Evolutionary conservation across 2,888 invertebrate species (phyloP).

Genomic region (Pseudococcus longispinus): DNA sequence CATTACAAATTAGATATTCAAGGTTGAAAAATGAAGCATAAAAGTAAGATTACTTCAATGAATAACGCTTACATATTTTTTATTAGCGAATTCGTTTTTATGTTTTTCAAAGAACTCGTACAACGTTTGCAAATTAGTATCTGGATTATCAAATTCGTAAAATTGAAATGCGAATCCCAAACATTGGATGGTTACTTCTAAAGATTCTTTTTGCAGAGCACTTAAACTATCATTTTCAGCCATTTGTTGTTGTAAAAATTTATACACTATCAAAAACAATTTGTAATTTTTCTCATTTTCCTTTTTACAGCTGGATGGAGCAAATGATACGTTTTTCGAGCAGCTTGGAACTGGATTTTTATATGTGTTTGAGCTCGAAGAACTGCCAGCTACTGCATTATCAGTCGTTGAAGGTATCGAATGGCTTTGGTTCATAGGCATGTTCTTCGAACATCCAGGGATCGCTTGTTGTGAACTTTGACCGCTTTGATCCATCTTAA

Average conservation of each 20-base stretch:
- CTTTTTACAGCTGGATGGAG: not conserved
- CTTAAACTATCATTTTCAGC: constrained; percentile 33
- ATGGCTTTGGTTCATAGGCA: not conserved
- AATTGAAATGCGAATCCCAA: constrained; percentile 57
- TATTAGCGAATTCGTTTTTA: constrained; percentile 33
- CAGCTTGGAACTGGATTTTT: constrained; percentile 13
- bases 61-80: constrained; percentile 39
- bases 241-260: constrained; percentile 51
- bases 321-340: constrained; percentile 40
- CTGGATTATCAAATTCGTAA: constrained; percentile 48
- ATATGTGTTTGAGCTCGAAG: not conserved
- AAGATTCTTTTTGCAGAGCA: constrained; percentile 55
- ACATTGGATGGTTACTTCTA: constrained; percentile 57
- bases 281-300: constrained; percentile 40
- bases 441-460: constrained; percentile 1
- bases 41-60: not conserved
- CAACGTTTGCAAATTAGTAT: constrained; percentile 36
- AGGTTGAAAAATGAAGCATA: not conserved
- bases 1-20: not conserved
- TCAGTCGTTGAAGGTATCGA: constrained; percentile 7
- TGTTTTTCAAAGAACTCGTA: constrained; percentile 50
- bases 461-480: constrained; percentile 4
- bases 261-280: constrained; percentile 48
- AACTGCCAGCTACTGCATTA: not conserved
- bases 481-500: not conserved